These are phyloP conservation scores for Helleia helle DNA, from an alignment of 2,888 invertebrate genomes.

Conservation along the genomic window DNA sequence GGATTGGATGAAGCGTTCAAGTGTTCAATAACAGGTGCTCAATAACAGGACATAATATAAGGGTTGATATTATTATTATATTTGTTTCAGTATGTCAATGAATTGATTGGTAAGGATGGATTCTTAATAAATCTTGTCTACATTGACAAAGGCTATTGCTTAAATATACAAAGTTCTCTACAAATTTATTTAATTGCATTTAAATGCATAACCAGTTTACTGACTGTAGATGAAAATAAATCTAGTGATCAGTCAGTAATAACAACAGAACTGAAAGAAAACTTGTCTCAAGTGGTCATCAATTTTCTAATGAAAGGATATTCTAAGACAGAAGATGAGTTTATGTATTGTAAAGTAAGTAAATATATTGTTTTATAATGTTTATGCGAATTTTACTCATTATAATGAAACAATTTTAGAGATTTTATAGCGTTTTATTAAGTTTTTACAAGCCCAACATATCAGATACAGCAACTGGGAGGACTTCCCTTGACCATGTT, in stretches of 20 bases:
- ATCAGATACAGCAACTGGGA: too few species aligned
- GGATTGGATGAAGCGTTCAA: too few species aligned
- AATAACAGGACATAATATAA: too few species aligned
- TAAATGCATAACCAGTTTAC: conserved; percentile 44
- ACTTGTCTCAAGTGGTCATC: conserved; percentile 48
- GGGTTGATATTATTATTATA: too few species aligned
- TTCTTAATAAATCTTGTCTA: conserved; percentile 43
- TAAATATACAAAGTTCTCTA: conserved; percentile 33
- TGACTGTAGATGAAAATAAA: conserved; percentile 38
- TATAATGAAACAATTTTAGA: too few species aligned
- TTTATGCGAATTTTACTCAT: too few species aligned
- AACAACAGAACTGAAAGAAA: conserved; percentile 37
- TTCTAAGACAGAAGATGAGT: conserved; percentile 48
- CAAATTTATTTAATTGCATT: conserved; percentile 44
- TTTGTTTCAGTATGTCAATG: conserved; percentile 46
- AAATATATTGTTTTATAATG: conserved; percentile 7
- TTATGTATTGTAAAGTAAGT: conserved; percentile 65
- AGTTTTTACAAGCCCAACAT: too few species aligned
- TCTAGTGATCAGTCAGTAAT: conserved; percentile 20
- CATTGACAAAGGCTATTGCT: conserved; percentile 25
- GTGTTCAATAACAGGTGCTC: too few species aligned
- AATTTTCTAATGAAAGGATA: conserved; percentile 47
- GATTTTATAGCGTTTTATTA: too few species aligned
- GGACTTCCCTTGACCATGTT: too few species aligned
- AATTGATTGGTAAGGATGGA: conserved; percentile 48